phyloP scores from a whole-genome alignment of 1,140 invertebrate species.

The Magallana gigas region DNA sequence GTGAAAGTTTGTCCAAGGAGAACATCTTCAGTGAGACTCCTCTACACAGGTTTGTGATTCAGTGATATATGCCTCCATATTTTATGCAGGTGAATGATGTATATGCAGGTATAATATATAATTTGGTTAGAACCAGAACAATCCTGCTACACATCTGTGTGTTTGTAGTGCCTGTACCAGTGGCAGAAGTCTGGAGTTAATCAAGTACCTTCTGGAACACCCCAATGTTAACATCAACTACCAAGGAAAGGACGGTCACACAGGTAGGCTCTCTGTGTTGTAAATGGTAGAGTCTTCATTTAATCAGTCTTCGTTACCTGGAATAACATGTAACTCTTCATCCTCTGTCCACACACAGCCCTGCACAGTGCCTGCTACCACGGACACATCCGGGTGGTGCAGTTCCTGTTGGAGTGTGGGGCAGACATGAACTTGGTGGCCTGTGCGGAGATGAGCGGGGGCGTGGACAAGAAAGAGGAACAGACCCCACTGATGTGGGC shows the following conservation, averaged over 20 bases:
- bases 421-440: slow-evolving; percentile 80
- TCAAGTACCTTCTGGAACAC: slow-evolving; percentile 80
- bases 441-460: slow-evolving; percentile 74
- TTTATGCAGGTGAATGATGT: too few relatives aligned
- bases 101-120: too few relatives aligned
- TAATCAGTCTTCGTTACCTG: too few relatives aligned
- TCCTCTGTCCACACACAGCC: slow-evolving; percentile 59
- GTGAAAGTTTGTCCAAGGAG: slow-evolving; percentile 77
- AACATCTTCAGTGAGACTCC: slow-evolving; percentile 81
- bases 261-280: slow-evolving; percentile 67
- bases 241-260: slow-evolving; percentile 80
- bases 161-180: slow-evolving; percentile 79
- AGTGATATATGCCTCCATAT: neutral
- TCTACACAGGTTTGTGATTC: slow-evolving; percentile 72
- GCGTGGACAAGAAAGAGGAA: slow-evolving; percentile 77
- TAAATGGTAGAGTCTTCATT: too few relatives aligned
- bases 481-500: slow-evolving; percentile 81
- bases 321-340: too few relatives aligned
- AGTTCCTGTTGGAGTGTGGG: slow-evolving; percentile 80
- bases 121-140: too few relatives aligned
- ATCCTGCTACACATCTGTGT: too few relatives aligned
- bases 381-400: slow-evolving; percentile 80
- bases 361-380: slow-evolving; percentile 82
- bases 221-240: slow-evolving; percentile 79
- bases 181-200: slow-evolving; percentile 79